phyloP scores from a whole-genome alignment of 53 echinoderm and acorn worm species.

The Crossaster papposus region DNA sequence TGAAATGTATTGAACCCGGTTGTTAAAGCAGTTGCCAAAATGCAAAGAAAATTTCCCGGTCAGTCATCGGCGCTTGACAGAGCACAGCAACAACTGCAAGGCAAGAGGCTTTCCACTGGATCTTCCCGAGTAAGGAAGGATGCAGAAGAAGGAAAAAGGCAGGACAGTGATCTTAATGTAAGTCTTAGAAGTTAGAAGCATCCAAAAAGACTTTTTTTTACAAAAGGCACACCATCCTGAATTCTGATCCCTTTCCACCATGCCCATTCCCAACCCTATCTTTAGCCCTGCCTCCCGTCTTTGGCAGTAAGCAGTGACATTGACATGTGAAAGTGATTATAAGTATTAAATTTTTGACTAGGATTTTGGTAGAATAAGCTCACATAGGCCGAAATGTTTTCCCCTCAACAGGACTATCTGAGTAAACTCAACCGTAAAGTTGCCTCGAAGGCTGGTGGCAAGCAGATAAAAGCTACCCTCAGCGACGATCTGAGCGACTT shows the following conservation, averaged over 20 bases:
- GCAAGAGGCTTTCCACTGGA: conserved; percentile 30
- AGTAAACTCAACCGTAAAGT: conserved; percentile 46
- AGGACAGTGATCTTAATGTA: conserved; percentile 62
- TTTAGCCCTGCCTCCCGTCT: too few relatives aligned
- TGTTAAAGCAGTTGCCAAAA: not conserved
- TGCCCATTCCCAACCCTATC: too few relatives aligned
- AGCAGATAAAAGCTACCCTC: conserved; percentile 4
- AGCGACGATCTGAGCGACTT: conserved; percentile 53
- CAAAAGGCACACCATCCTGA: too few relatives aligned
- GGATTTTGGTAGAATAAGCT: too few relatives aligned
- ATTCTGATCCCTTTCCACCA: too few relatives aligned
- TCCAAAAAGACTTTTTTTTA: too few relatives aligned
- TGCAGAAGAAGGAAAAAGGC: not conserved
- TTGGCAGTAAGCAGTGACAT: too few relatives aligned
- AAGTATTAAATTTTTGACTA: too few relatives aligned
- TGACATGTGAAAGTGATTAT: too few relatives aligned
- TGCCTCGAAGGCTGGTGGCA: conserved; percentile 19
- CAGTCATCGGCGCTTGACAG: conserved; percentile 59
- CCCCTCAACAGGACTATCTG: conserved; percentile 16
- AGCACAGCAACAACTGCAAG: conserved; percentile 62
- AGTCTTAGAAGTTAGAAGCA: conserved; percentile 5
- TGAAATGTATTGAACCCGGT: not conserved
- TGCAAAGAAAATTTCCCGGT: conserved; percentile 34
- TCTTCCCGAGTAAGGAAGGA: not conserved
- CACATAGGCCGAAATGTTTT: not conserved